These are phyloP conservation scores for Sebastes hubbsi DNA, from an alignment of 2,797 vertebrate species.

Conservation along the genomic window DNA sequence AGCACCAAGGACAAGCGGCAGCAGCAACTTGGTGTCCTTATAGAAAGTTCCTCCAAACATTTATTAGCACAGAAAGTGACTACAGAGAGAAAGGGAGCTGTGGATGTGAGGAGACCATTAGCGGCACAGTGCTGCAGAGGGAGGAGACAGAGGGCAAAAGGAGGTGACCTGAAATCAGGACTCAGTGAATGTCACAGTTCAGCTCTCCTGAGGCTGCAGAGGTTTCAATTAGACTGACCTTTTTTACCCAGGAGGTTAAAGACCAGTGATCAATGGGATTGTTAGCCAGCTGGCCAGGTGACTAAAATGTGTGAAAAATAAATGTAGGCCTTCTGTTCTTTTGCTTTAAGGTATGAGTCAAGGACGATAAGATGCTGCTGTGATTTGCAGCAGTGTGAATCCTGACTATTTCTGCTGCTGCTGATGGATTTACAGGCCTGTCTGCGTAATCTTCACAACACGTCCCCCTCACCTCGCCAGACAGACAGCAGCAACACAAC, in stretches of 20 bases:
- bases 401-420: constrained; percentile 43
- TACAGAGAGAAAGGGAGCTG: constrained; percentile 6
- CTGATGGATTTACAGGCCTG: constrained; percentile 49
- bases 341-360: constrained; percentile 14
- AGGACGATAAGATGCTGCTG: constrained; percentile 12
- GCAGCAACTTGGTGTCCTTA: constrained; percentile 34
- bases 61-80: constrained; percentile 36
- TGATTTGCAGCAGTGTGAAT: constrained; percentile 10
- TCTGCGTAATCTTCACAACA: constrained; percentile 46
- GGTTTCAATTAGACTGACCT: constrained; percentile 65
- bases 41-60: constrained; percentile 27
- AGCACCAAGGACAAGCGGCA: constrained; percentile 18
- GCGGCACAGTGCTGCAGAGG: neutral
- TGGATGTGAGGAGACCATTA: constrained; percentile 56
- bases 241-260: constrained; percentile 41
- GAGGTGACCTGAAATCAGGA: constrained; percentile 34
- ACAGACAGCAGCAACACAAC: constrained; percentile 28
- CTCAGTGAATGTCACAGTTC: constrained; percentile 43
- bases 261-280: constrained; percentile 26
- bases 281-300: constrained; percentile 12
- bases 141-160: constrained; percentile 23
- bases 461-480: constrained; percentile 13
- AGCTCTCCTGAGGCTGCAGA: constrained; percentile 44
- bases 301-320: neutral
- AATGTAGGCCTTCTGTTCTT: neutral